A percentile compares a stretch with the other conserved stretches of the same genome.
Conservation (phyloP, 2,797 vertebrate genomes). For the Schizopygopsis pylzovi region DNA sequence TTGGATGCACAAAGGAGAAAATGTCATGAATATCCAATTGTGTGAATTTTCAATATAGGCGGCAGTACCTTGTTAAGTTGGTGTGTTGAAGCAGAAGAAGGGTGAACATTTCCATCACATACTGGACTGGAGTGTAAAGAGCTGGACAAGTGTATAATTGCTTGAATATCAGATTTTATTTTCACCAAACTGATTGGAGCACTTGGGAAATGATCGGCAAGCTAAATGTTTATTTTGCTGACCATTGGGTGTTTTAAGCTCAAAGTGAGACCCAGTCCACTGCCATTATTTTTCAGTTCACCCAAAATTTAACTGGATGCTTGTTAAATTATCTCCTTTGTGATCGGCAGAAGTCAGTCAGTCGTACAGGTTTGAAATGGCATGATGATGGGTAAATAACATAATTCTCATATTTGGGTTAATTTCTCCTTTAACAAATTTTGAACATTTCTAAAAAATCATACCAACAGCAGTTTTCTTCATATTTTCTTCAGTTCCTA, state of each 20-base stretch:
- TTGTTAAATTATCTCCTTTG: not conserved
- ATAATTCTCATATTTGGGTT: not conserved
- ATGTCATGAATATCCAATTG: not conserved
- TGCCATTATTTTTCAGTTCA: not conserved
- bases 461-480: slow-evolving; percentile 72
- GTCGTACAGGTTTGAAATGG: slow-evolving; percentile 11
- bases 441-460: slow-evolving; percentile 57
- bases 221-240: not conserved
- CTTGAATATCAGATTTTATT: not conserved
- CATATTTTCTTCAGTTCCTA: slow-evolving; percentile 50
- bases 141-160: not conserved
- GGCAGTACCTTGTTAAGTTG: not conserved
- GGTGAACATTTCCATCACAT: not conserved
- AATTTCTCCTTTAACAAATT: not conserved
- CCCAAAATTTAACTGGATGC: not conserved
- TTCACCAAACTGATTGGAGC: not conserved
- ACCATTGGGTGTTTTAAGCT: not conserved
- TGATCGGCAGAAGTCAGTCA: slow-evolving; percentile 4
- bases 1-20: not conserved
- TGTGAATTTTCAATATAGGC: not conserved
- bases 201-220: not conserved
- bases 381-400: not conserved
- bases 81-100: not conserved
- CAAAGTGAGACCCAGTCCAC: not conserved
- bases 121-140: not conserved